Base-by-base conservation (phyloP, 2,888 invertebrate genomes). In the Dicycla oo region DNA sequence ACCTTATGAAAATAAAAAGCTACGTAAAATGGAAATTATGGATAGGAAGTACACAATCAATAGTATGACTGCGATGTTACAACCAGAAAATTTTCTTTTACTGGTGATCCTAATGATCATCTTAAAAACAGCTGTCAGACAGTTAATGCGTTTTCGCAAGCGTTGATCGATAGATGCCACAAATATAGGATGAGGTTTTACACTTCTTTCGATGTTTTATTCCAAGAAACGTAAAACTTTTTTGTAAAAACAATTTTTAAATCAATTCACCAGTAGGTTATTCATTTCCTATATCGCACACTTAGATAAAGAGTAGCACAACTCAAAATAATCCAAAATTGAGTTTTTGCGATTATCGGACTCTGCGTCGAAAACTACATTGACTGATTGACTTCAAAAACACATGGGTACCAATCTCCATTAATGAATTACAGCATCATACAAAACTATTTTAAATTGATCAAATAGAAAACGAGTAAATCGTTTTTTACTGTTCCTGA, bases 21-120 rank as follows among this genome's bases (percentile, higher is more conserved):
- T 90, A 89, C 85, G 77, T 84, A 86, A 88, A 86, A 88, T 88
- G 89, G 86, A 89, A 90, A 88, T 83, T 73, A 84, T 76, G 60
- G 81, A 74, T 83, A 88, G 86, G 88, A 89, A 88, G 87, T 82
- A 70, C 63, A 78, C 73, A 78, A 51, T 57, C 73, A 78, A 51
- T 57, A 63, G 40, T 47, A 66, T 57, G n/a, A n/a, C n/a, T n/a
- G 66, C 73, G 70, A 78, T 75, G 66, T 60, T 67, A 74, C 11
- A 57, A 73, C 60, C 13, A 45, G 40, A 57, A 60, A 13, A 40
- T 47, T 58, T 63, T 47, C 0, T 40, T 62, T 51, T 57, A 60
- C 38, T 47, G 47, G 15, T 51, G 47, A 68, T 67, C 26, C 20
- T 43, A 49, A 43, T 63, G 45, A 54, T 58, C 34, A 53, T 66